A percentile compares a stretch with the other conserved stretches of the same genome.
phyloP scores from a whole-genome alignment of 2,888 invertebrate genomes.

The Ophioninae sp. region DNA sequence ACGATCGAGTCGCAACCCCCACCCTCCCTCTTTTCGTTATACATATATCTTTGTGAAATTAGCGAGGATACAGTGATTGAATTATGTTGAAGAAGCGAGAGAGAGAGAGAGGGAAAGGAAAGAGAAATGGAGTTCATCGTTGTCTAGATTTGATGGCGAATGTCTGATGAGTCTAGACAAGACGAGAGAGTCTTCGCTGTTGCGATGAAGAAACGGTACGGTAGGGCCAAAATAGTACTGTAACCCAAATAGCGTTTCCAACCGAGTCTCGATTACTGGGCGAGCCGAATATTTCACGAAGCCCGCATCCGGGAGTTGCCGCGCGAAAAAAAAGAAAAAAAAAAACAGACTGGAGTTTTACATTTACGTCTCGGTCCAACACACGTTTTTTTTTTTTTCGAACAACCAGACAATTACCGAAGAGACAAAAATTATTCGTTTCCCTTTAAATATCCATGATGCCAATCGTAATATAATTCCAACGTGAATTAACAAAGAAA shows the following conservation, averaged over 20 bases:
- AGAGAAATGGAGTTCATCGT: conserved; percentile 24
- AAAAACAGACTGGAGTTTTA: too few relatives aligned
- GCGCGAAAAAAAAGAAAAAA: not conserved
- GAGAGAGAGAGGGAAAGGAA: conserved; percentile 6
- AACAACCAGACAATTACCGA: too few relatives aligned
- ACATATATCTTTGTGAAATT: conserved; percentile 40
- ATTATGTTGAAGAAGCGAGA: conserved; percentile 22
- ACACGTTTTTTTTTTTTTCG: too few relatives aligned
- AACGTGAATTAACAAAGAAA: too few relatives aligned
- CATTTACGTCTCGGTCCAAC: too few relatives aligned
- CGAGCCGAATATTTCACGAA: conserved; percentile 17
- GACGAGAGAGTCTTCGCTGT: conserved; percentile 29
- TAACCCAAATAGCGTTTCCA: conserved; percentile 40
- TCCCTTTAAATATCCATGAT: too few relatives aligned
- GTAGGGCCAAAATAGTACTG: conserved; percentile 46
- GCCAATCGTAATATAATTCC: too few relatives aligned
- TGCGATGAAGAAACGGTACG: conserved; percentile 30
- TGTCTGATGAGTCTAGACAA: conserved; percentile 56
- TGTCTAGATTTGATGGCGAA: conserved; percentile 56
- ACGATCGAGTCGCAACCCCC: not conserved
- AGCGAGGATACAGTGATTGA: conserved; percentile 9
- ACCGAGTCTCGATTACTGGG: conserved; percentile 13
- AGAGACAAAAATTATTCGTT: too few relatives aligned
- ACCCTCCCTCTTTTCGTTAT: not conserved
- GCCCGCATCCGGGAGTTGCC: not conserved